A percentile compares a stretch with the other conserved stretches of the same genome.
Evolutionary conservation across 2,888 invertebrate species (phyloP).

Genomic region (Peribatodes rhomboidaria): DNA sequence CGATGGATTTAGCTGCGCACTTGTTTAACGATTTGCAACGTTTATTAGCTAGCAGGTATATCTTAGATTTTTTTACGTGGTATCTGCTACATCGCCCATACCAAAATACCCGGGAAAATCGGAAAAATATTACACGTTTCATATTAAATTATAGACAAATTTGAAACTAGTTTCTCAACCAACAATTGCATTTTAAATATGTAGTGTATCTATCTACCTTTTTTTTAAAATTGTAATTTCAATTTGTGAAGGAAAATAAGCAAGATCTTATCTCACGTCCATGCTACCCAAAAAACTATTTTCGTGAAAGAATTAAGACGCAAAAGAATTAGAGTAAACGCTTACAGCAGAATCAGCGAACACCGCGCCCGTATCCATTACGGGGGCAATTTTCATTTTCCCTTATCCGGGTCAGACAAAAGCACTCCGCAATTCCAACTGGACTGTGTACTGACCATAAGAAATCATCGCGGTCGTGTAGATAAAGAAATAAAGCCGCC

Average conservation of each 20-base stretch:
- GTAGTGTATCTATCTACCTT: too few species aligned
- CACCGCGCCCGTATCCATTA: conserved; percentile 28
- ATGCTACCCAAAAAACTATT: background rate
- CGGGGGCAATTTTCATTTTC: conserved; percentile 47
- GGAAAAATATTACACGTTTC: too few species aligned
- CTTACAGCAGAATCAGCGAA: conserved; percentile 11
- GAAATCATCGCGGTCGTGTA: conserved; percentile 60
- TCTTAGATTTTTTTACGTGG: too few species aligned
- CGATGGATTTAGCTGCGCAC: too few species aligned
- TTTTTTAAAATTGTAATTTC: too few species aligned
- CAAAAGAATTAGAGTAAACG: conserved; percentile 11
- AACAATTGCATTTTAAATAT: too few species aligned
- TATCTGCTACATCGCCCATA: too few species aligned
- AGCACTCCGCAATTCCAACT: conserved; percentile 44
- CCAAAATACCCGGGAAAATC: too few species aligned
- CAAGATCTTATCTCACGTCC: background rate
- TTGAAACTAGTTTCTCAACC: too few species aligned
- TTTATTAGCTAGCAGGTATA: too few species aligned
- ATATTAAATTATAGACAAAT: too few species aligned
- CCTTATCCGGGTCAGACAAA: conserved; percentile 44
- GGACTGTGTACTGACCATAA: conserved; percentile 53
- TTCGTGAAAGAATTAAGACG: background rate
- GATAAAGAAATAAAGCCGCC: conserved; percentile 66
- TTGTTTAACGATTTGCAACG: too few species aligned
- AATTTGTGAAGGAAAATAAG: background rate